Base-by-base conservation (phyloP, 2,888 invertebrate genomes). In the Ormyrus rosae region DNA sequence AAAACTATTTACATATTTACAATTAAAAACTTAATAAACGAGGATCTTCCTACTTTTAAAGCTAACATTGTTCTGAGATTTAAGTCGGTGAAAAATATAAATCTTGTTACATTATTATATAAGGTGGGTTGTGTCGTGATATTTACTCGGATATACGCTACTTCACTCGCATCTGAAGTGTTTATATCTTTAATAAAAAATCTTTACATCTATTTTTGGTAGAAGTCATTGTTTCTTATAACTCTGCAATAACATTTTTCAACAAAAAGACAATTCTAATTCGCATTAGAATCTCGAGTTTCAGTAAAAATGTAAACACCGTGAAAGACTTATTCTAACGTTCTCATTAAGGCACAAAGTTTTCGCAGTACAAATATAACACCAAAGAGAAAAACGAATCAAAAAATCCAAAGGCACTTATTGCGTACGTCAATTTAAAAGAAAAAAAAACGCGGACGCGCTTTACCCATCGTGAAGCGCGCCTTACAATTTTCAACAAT, bases 1-100 rank as follows among this genome's bases (percentile, higher is more conserved):
- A 64, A 34, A 45, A 74, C 63, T 82, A 78, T 82, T 10, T 76
- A 80, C 77, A 78, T 82, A 82, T 82, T 74, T 82, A 82, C 82
- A 82, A 34, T 3, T 34, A 34, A 34, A 34, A 6, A 60, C 50
- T 72, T 63, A 72, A 61, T 73, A 69, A 50, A 70, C 73, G 65
- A 53, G 53, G 60, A 68, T 76, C 71, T 73, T 11, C 50, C 63
- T 64, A 74, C 34, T 69, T 60, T 79, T 82, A 82, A 82, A 82
- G 80, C 82, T 82, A 71, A 80, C 65, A 74, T 77, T 63, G n/a
- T 80, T 77, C 60, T 55, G 61, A 81, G 65, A 60, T 56, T 51
- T 48, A 73, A 64, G 13, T 65, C n/a, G 56, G 63, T 70, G 63
- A 53, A 69, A 34, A 76, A 69, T 69, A 76, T 69, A 55, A 69